These are phyloP conservation scores for Limenitis arthemis DNA, from an alignment of 2,888 invertebrate species.

Conservation along the genomic window DNA sequence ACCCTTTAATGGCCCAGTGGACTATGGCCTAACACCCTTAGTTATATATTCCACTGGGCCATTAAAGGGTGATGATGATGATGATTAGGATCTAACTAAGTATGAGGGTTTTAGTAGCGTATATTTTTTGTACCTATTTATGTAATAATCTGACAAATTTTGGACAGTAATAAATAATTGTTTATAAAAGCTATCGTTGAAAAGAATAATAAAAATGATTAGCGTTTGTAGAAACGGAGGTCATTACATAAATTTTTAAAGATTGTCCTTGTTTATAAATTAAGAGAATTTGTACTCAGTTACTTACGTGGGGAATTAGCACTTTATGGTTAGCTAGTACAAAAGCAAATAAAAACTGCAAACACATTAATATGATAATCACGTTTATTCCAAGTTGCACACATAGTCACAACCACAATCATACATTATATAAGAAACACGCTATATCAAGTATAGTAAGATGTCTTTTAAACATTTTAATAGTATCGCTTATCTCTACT, in stretches of 20 bases:
- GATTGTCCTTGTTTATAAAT: conserved; percentile 9
- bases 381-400: conserved; percentile 55
- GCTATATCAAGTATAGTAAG: conserved; percentile 9
- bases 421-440: conserved; percentile 37
- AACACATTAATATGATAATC: conserved; percentile 54
- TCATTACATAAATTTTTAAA: not conserved
- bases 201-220: not conserved
- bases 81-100: too few species aligned
- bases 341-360: conserved; percentile 46
- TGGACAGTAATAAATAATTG: too few species aligned
- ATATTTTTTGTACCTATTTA: too few species aligned
- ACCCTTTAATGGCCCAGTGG: too few species aligned
- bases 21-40: too few species aligned
- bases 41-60: too few species aligned
- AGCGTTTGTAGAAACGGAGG: not conserved
- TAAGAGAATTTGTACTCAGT: conserved; percentile 4
- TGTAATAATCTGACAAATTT: too few species aligned
- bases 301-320: conserved; percentile 11
- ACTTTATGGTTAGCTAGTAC: conserved; percentile 10
- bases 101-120: too few species aligned
- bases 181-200: too few species aligned
- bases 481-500: conserved; percentile 22
- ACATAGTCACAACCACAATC: conserved; percentile 35
- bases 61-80: too few species aligned
- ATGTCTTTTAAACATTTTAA: conserved; percentile 14